A percentile compares a stretch with the other conserved stretches of the same genome.
phyloP scores from a whole-genome alignment of 2,113 vertebrate genomes.

The Lepus americanus region DNA sequence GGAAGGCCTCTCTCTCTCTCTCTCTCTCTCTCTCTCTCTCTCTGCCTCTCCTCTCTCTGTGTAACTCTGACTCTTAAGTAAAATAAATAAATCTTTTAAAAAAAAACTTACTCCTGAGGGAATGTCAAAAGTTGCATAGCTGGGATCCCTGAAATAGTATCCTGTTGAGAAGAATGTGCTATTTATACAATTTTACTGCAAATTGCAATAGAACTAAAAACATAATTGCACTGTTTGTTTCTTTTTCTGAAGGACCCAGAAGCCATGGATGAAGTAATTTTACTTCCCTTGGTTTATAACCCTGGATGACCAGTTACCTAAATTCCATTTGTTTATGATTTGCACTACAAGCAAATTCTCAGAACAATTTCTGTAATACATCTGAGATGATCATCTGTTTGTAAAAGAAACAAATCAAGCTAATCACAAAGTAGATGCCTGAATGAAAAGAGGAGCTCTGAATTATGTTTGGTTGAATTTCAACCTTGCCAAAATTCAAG shows the following conservation, averaged over 20 bases:
- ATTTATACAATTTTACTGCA: conserved; percentile 9
- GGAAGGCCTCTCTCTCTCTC: too few species aligned
- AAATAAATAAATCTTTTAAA: too few species aligned
- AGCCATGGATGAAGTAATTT: not conserved
- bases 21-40: too few species aligned
- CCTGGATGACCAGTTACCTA: not conserved
- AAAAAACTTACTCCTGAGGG: not conserved
- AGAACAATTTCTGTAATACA: conserved; percentile 20
- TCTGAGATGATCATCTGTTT: not conserved
- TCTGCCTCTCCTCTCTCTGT: too few species aligned
- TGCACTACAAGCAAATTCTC: conserved; percentile 3
- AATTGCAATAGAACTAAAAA: conserved; percentile 46
- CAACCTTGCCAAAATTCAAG: conserved; percentile 23
- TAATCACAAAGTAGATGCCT: not conserved
- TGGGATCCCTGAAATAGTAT: not conserved
- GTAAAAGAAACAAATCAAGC: conserved; percentile 23
- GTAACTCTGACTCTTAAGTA: too few species aligned
- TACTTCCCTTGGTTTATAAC: not conserved
- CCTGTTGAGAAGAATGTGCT: not conserved
- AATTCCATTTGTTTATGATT: not conserved
- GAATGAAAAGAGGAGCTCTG: conserved; percentile 12
- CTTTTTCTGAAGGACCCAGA: conserved; percentile 19
- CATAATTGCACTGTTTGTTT: not conserved
- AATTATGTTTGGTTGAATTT: not conserved
- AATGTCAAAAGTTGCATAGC: conserved; percentile 37